These are phyloP conservation scores for Palloptera scutellata DNA, from an alignment of 2,888 invertebrate genomes.

Conservation along the genomic window DNA sequence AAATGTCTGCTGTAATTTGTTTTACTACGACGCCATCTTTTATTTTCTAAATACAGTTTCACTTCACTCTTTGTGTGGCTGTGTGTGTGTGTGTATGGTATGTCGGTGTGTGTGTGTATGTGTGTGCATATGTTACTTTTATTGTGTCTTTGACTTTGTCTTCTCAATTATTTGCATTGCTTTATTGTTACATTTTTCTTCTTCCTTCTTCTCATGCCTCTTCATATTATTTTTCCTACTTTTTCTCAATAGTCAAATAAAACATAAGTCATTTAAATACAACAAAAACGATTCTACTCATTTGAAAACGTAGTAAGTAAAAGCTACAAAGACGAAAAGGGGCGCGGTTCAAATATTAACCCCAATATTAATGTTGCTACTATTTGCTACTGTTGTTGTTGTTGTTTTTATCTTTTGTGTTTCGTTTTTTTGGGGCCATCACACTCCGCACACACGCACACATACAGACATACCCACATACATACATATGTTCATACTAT, in stretches of 20 bases:
- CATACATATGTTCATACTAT: not conserved
- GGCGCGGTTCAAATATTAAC: slow-evolving; percentile 39
- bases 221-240: slow-evolving; percentile 18
- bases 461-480: not conserved
- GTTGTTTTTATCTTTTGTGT: not conserved
- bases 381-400: slow-evolving; percentile 6
- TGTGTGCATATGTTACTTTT: slow-evolving; percentile 1
- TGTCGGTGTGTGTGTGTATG: slow-evolving; percentile 1
- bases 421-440: slow-evolving; percentile 1
- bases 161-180: not conserved
- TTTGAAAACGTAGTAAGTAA: slow-evolving; percentile 11
- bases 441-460: not conserved
- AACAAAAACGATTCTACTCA: not conserved
- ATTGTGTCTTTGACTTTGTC: too few species aligned
- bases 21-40: slow-evolving; percentile 59
- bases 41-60: slow-evolving; percentile 30
- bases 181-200: slow-evolving; percentile 21
- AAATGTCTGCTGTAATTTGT: slow-evolving; percentile 61
- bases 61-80: not conserved
- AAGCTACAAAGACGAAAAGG: slow-evolving; percentile 31
- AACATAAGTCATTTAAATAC: slow-evolving; percentile 37
- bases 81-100: slow-evolving; percentile 13
- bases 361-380: slow-evolving; percentile 15
- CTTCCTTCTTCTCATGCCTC: slow-evolving; percentile 42
- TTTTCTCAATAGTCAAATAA: slow-evolving; percentile 18